phyloP scores from a whole-genome alignment of 2,113 vertebrate genomes.

The Struthidea cinerea region DNA sequence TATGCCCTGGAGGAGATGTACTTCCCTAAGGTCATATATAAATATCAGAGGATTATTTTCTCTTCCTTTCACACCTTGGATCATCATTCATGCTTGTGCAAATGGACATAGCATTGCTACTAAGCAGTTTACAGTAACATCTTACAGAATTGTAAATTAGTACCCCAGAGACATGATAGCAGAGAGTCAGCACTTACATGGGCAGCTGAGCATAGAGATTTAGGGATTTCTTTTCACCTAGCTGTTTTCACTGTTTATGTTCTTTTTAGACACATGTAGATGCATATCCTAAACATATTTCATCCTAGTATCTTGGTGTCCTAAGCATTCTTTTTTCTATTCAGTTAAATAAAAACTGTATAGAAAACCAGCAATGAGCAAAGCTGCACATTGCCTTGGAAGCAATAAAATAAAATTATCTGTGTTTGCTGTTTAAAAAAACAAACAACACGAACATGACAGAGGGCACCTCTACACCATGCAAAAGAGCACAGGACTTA shows the following conservation, averaged over 20 bases:
- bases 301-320: neutral
- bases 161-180: constrained; percentile 25
- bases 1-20: neutral
- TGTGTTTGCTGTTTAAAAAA: neutral
- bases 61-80: constrained; percentile 11
- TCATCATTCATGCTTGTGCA: constrained; percentile 37
- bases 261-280: neutral
- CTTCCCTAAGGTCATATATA: constrained; percentile 11
- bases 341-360: neutral
- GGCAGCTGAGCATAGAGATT: neutral
- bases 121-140: constrained; percentile 39
- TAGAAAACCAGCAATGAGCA: neutral
- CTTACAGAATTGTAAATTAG: constrained; percentile 49
- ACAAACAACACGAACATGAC: neutral
- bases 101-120: constrained; percentile 43
- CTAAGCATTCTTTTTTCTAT: neutral
- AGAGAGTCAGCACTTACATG: constrained; percentile 31
- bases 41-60: neutral
- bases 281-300: neutral
- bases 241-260: neutral
- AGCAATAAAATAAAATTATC: neutral
- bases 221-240: constrained; percentile 33
- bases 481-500: neutral
- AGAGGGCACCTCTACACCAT: neutral
- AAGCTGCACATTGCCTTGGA: neutral